Conservation (phyloP, 64 coral and sea anemone species). For the Porites lutea region DNA sequence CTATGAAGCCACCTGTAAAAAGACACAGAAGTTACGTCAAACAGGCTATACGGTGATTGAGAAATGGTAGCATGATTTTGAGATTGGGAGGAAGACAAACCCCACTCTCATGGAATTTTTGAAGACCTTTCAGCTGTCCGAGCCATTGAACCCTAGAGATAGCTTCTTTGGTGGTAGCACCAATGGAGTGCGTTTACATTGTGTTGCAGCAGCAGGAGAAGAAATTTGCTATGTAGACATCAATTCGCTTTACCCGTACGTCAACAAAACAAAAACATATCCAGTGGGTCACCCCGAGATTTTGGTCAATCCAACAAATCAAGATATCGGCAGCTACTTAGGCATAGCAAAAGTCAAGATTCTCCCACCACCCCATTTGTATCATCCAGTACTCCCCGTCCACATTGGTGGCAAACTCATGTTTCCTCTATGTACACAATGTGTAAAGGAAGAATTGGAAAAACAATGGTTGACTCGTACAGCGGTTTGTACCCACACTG, state of each 20-base stretch:
- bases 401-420: background rate
- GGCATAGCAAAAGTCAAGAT: conserved; percentile 8
- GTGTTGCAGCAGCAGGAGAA: background rate
- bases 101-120: background rate
- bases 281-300: background rate
- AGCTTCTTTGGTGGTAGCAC: background rate
- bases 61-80: background rate
- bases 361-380: background rate
- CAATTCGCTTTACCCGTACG: background rate
- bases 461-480: background rate
- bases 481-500: background rate
- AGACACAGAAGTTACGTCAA: background rate
- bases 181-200: background rate
- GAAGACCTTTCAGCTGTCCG: background rate
- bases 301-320: too few species aligned
- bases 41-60: background rate
- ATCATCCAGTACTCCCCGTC: conserved; percentile 2
- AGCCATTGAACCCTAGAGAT: background rate
- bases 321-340: background rate
- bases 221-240: background rate
- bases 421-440: background rate
- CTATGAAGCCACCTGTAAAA: background rate
- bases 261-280: background rate
- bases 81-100: background rate
- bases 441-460: background rate